Evolutionary conservation across 2,888 invertebrate species (phyloP).

Genomic region (Cheilosia vulpina): DNA sequence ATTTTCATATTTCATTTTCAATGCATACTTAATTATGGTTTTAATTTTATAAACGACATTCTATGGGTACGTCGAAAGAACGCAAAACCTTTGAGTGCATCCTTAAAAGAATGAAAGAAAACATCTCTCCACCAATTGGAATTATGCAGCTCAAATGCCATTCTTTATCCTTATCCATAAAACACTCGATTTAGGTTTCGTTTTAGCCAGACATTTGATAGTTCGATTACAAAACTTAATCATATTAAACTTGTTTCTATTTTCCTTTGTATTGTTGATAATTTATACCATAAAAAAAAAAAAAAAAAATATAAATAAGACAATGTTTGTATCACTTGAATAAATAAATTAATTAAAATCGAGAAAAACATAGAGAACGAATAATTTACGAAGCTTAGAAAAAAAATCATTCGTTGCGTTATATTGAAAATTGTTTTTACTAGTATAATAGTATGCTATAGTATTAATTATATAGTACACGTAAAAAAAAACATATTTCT

Average conservation of each 20-base stretch:
- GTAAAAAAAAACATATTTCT: constrained; percentile 25
- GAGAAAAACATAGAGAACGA: constrained; percentile 1
- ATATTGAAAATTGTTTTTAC: constrained; percentile 12
- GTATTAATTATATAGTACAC: constrained; percentile 21
- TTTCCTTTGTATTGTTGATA: background rate
- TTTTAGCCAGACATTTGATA: background rate
- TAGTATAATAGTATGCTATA: constrained; percentile 22
- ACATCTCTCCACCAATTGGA: no score
- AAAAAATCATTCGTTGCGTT: constrained; percentile 46
- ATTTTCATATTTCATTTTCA: constrained; percentile 38
- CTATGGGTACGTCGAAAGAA: no score
- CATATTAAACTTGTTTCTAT: background rate
- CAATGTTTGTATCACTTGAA: constrained; percentile 46
- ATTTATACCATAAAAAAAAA: background rate
- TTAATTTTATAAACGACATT: constrained; percentile 1
- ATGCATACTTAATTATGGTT: constrained; percentile 7
- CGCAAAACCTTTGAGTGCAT: no score
- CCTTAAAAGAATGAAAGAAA: no score
- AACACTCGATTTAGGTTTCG: constrained; percentile 2
- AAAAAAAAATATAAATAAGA: constrained; percentile 31
- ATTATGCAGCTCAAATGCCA: no score
- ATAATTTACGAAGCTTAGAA: constrained; percentile 19
- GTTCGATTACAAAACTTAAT: constrained; percentile 20
- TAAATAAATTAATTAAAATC: constrained; percentile 29
- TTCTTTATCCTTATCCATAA: background rate